Conservation (phyloP, 2,113 vertebrate species). For the Glaucomys volans region DNA sequence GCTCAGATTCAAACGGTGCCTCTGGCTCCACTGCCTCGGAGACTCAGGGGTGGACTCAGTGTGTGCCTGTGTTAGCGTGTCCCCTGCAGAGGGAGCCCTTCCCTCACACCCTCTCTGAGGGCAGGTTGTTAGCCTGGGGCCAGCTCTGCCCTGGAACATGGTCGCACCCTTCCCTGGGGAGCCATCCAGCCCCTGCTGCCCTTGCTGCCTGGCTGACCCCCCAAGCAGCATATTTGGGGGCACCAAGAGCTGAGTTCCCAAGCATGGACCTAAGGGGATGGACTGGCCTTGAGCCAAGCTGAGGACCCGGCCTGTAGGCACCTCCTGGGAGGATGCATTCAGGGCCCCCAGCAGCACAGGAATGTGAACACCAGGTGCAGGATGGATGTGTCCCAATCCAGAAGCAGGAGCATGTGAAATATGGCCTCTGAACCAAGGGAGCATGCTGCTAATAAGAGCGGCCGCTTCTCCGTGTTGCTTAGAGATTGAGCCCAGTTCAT, state of each 20-base stretch:
- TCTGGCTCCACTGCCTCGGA: not conserved
- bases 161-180: not conserved
- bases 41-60: too few species aligned
- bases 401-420: not conserved
- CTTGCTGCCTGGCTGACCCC: not conserved
- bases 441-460: not conserved
- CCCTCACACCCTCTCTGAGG: not conserved
- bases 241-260: not conserved
- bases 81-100: not conserved
- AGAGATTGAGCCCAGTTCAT: not conserved
- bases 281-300: not conserved
- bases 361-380: rapidly evolving
- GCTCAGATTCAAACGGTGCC: not conserved
- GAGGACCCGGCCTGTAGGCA: not conserved
- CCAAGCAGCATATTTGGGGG: not conserved
- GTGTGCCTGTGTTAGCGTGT: not conserved
- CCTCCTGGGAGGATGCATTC: not conserved
- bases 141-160: not conserved
- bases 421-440: not conserved
- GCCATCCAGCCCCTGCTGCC: not conserved
- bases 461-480: not conserved
- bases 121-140: not conserved
- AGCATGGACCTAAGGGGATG: not conserved
- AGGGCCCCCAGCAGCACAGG: not conserved
- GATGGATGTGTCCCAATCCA: not conserved